Base-by-base conservation (phyloP, 2,888 invertebrate species). In the Nemurella pictetii region DNA sequence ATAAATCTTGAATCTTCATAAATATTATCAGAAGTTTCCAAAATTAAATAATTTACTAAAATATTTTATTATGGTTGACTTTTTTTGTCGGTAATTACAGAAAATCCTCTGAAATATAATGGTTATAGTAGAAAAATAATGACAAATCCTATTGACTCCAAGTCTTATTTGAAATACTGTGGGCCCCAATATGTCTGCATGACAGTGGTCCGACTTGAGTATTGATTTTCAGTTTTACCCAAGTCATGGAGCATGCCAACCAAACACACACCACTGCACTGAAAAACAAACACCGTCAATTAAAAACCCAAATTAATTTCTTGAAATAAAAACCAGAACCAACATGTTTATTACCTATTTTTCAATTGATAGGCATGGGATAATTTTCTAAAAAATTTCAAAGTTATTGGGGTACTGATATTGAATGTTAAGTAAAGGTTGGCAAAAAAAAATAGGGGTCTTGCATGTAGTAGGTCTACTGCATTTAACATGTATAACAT, bases 101-200 rank as follows among this genome's bases (percentile, higher is more conserved):
- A 9, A 78, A 29, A n/a, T 30, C 3, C 20, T 29, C n/a, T 30
- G 78, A 12, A 78, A 12, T 30, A 27, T 78, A 28, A 78, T n/a
- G 29, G 27, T 0, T 30, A 30, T 7, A 27, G 78, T 30, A 78
- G n/a, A 28, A 78, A 78, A 30, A 78, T 29, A 29, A 78, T 78
- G 29, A 30, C 30, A 30, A 78, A 29, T 78, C n/a, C 78, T 30
- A 78, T 28, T n/a, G 29, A 78, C 78, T 78, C 4, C 78, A 78
- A 78, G 78, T 78, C 30, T 28, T 28, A 78, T 28, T 78, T 30
- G 27, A 28, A 75, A 28, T 75, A 75, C 30, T 55, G 81, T 84
- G 84, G 85, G 85, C 85, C 77, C 84, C 84, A 84, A 85, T 85
- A 82, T 84, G 86, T 86, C 85, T 85, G 86, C 81, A 81, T 75